These are phyloP conservation scores for Platalea minor DNA, from an alignment of 2,797 vertebrate genomes.

Conservation along the genomic window DNA sequence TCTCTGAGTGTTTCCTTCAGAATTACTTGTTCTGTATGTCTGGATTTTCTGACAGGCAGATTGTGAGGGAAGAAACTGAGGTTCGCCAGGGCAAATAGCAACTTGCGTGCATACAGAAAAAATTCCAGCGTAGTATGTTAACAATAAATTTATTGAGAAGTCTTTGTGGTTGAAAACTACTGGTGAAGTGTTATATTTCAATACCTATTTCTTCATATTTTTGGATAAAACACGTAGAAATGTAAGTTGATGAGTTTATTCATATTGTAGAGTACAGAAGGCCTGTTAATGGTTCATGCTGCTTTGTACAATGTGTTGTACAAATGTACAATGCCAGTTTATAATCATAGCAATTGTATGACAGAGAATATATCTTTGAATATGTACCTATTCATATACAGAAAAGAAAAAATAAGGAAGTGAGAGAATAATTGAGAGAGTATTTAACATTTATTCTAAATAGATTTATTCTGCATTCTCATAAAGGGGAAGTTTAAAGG, in stretches of 20 bases:
- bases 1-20: conserved; percentile 26
- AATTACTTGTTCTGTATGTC: conserved; percentile 49
- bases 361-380: background rate
- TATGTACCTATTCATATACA: background rate
- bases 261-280: background rate
- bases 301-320: background rate
- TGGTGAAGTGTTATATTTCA: background rate
- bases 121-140: background rate
- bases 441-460: background rate
- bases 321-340: background rate
- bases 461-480: background rate
- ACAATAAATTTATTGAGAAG: conserved; percentile 4
- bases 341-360: background rate
- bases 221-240: background rate
- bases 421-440: background rate
- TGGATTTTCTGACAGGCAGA: conserved; percentile 65
- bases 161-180: background rate
- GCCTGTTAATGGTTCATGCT: background rate
- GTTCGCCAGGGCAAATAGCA: conserved; percentile 8
- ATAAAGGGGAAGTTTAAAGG: background rate
- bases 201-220: background rate
- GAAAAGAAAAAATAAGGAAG: background rate
- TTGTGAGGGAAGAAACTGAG: conserved; percentile 17
- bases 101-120: background rate
- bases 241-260: background rate